Evolutionary conservation across 2,888 invertebrate species (phyloP), one percentile per base, ranked within the genome.

Genomic region (Pycnomerus fuliginosus): DNA sequence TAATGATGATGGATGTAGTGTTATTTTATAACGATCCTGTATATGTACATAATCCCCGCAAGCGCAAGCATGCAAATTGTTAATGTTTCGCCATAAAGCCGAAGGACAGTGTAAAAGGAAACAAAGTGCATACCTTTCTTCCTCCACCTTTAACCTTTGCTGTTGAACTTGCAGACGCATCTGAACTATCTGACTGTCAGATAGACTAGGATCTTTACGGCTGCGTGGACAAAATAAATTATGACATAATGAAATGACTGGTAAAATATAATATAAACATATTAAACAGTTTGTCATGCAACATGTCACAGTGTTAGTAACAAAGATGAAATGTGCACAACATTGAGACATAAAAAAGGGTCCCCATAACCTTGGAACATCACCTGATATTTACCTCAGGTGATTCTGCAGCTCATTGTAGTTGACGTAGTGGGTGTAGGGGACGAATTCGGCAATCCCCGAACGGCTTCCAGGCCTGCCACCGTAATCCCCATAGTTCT

Each of bases 331-430:
- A 54, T 61, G 64, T 63, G 65, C 64, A 60, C 44, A 58, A 59
- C 54, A 55, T 53, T 51, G 34, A 50, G 15, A 20, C 11, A 28
- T 14, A 39, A 39, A 44, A 31, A 36, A 38, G 16, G 25, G 38
- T 39, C 48, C 42, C 46, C 46, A 41, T 35, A 41, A 20, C 20
- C 20, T 5, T 20, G 20, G 20, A 7, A 25, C 16, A 13, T 7
- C n/a, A 23, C 3, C n/a, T 2, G 17, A 12, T n/a, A 16, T 25
- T 82, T 75, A 88, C 89, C 87, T 88, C 60, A 89, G 76, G 69
- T 89, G 88, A 62, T 84, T 86, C 71, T 89, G 88, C 61, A 90
- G 82, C 73, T 90, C 90, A 67, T 89, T 87, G 61, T 88, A 89
- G 71, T 90, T 90, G 52, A 87, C 87, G 69, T 90, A 90, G 68